Percentiles rank a stretch among this genome's conserved stretches.
These are phyloP conservation scores for Archilochus colubris DNA, from an alignment of 2,113 vertebrate genomes.

Conservation along the genomic window DNA sequence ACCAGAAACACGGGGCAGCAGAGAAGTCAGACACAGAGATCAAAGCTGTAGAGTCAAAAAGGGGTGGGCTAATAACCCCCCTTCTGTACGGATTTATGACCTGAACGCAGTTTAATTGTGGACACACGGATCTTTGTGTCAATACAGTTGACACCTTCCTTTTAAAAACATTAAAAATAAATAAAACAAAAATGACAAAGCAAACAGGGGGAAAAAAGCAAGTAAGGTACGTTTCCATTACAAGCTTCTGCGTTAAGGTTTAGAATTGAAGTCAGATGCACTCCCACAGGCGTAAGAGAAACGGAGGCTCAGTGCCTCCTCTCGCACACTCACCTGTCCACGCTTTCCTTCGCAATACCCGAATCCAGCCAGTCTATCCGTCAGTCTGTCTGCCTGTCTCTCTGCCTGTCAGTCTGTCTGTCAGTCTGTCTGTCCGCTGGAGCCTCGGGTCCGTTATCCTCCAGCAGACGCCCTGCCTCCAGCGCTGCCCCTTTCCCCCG, in stretches of 20 bases:
- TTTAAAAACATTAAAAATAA: neutral
- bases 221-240: neutral
- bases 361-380: neutral
- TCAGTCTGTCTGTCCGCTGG: neutral
- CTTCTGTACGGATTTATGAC: neutral
- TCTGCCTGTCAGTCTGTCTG: neutral
- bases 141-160: neutral
- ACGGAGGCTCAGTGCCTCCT: neutral
- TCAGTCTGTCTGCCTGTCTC: neutral
- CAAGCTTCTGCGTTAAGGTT: neutral
- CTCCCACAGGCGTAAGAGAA: fast-evolving
- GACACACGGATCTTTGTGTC: neutral
- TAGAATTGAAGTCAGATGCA: fast-evolving
- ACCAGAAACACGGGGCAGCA: neutral
- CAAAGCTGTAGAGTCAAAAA: neutral
- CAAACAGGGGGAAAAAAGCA: too few relatives aligned
- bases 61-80: neutral
- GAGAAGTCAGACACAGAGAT: neutral
- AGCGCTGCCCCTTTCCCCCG: neutral
- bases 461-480: too few relatives aligned
- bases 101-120: neutral
- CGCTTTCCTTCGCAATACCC: neutral
- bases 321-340: neutral
- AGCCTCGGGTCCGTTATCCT: neutral
- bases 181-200: too few relatives aligned